A percentile compares a stretch with the other conserved stretches of the same genome.
phyloP scores from a whole-genome alignment of 2,113 vertebrate species.

The Notothenia coriiceps region DNA sequence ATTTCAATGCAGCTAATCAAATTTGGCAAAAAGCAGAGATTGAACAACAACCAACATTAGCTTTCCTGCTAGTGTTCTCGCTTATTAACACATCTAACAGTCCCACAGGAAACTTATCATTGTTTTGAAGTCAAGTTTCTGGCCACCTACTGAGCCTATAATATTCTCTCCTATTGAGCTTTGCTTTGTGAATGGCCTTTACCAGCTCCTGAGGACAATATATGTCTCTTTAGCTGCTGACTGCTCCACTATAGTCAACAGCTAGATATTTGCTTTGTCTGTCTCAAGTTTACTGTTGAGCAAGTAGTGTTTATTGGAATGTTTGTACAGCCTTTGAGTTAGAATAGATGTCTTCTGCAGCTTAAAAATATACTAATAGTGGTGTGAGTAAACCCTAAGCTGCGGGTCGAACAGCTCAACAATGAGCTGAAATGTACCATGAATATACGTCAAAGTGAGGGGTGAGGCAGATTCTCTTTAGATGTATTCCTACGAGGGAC shows the following conservation, averaged over 20 bases:
- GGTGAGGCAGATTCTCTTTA: not conserved
- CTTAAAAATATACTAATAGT: too few species aligned
- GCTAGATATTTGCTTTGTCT: too few species aligned
- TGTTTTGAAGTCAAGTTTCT: too few species aligned
- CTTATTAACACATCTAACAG: too few species aligned
- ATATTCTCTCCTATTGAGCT: too few species aligned
- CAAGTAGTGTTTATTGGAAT: not conserved
- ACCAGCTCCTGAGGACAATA: not conserved
- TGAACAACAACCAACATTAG: not conserved
- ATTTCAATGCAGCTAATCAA: too few species aligned
- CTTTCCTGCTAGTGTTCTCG: not conserved
- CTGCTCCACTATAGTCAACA: not conserved
- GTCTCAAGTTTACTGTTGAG: too few species aligned
- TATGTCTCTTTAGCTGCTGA: not conserved
- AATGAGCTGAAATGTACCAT: not conserved
- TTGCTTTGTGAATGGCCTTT: not conserved
- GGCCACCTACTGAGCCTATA: too few species aligned
- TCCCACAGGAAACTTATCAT: too few species aligned
- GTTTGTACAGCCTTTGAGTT: not conserved
- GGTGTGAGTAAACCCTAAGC: too few species aligned
- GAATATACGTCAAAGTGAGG: not conserved
- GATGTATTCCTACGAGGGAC: not conserved
- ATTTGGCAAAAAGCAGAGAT: not conserved
- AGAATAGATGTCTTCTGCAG: too few species aligned
- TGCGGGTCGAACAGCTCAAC: too few species aligned